Conservation (phyloP, 2,113 vertebrate genomes). For the Amblyopsis rosae region DNA sequence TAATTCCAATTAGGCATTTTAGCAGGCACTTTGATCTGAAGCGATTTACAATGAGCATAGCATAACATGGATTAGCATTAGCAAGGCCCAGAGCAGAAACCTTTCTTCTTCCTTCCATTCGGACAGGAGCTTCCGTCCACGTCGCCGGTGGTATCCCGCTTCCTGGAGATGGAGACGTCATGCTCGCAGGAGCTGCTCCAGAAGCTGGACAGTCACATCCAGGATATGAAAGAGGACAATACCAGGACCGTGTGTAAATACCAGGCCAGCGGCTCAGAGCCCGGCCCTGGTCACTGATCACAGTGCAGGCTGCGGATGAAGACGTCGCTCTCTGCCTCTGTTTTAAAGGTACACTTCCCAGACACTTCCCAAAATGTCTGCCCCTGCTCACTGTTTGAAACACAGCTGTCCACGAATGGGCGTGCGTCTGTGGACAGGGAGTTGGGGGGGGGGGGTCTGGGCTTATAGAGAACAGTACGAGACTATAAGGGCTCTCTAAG, state of each 20-base stretch:
- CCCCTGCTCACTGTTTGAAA: too few relatives aligned
- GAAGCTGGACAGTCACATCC: slow-evolving; percentile 84
- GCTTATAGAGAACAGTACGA: too few relatives aligned
- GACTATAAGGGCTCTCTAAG: too few relatives aligned
- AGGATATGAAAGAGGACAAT: slow-evolving; percentile 82
- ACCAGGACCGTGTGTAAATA: slow-evolving; percentile 80
- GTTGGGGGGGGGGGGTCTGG: too few relatives aligned
- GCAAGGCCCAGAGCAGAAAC: background rate
- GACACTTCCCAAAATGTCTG: too few relatives aligned
- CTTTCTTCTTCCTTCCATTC: slow-evolving; percentile 41
- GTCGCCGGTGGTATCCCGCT: slow-evolving; percentile 79
- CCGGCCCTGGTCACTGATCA: background rate
- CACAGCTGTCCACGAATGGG: too few relatives aligned
- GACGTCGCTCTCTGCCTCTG: background rate
- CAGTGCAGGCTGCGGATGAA: background rate
- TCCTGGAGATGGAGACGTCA: slow-evolving; percentile 86
- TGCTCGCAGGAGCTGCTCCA: slow-evolving; percentile 82
- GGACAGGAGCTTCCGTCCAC: slow-evolving; percentile 56
- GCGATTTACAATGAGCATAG: too few relatives aligned
- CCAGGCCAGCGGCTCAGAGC: slow-evolving; percentile 9
- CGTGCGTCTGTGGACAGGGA: too few relatives aligned
- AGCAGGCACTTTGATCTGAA: too few relatives aligned
- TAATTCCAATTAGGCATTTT: too few relatives aligned
- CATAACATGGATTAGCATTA: background rate
- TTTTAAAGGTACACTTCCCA: background rate